Percentiles rank a stretch among this genome's conserved stretches.
Evolutionary conservation across 2,888 invertebrate species (phyloP).

Genomic region (Teleiodes luculella): DNA sequence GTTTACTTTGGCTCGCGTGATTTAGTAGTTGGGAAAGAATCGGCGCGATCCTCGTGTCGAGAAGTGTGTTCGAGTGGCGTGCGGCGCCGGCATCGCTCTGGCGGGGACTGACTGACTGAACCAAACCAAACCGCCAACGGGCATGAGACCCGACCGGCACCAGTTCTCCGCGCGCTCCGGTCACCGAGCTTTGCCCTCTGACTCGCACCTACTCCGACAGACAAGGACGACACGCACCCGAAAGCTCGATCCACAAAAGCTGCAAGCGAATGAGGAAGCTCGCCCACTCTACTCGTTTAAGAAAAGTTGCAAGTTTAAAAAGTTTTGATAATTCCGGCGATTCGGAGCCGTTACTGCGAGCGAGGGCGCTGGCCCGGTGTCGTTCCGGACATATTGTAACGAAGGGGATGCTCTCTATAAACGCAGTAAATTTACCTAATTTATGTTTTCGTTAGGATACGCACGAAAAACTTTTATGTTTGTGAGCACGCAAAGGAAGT

Average conservation of each 20-base stretch:
- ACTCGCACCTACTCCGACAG: conserved; percentile 36
- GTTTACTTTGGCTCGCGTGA: conserved; percentile 58
- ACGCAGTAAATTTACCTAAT: conserved; percentile 71
- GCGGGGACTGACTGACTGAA: conserved; percentile 63
- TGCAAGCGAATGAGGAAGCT: conserved; percentile 57
- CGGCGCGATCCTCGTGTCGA: conserved; percentile 62
- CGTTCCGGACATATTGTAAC: conserved; percentile 73
- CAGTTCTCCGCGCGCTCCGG: conserved; percentile 42
- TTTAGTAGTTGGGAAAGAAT: conserved; percentile 66
- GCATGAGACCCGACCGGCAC: conserved; percentile 13
- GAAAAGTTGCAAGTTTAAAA: conserved; percentile 74
- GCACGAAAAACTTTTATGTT: conserved; percentile 75
- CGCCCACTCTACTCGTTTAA: conserved; percentile 54
- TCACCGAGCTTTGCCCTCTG: conserved; percentile 36
- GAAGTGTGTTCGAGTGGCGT: conserved; percentile 51
- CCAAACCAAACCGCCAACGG: too few species aligned
- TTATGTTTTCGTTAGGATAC: conserved; percentile 75
- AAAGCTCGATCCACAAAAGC: conserved; percentile 44
- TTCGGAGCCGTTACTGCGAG: conserved; percentile 53
- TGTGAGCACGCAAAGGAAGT: conserved; percentile 73
- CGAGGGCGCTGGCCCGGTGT: conserved; percentile 66
- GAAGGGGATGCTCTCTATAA: conserved; percentile 73
- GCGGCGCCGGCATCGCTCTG: conserved; percentile 64
- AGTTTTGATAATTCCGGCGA: conserved; percentile 73
- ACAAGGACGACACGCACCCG: conserved; percentile 50